Base-by-base conservation (phyloP, 2,113 vertebrate genomes). In the Podilymbus podiceps region DNA sequence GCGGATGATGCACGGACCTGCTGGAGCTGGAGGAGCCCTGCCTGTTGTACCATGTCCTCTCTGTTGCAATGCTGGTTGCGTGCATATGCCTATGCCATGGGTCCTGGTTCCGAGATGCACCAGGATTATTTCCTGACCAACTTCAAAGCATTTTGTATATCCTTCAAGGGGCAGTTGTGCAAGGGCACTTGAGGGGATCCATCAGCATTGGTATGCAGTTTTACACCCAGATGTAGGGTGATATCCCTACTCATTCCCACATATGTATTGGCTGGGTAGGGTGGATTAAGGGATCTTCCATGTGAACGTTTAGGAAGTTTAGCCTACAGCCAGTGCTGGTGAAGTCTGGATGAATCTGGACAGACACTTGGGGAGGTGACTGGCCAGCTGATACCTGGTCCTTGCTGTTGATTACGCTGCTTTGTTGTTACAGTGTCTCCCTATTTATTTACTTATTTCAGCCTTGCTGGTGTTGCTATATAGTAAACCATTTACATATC, bases 201-300 rank as follows among this genome's bases (percentile, higher is more conserved):
- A 25, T 47, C 49, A 21, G 5, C 56, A 3, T 0, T 47, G 62
- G 5, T 21, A n/a, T 55, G 44, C 16, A 12, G 27, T 49, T 93
- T 88, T 79, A 76, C 1, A 0, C 8, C 14, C 24, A 31, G 40
- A 21, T 64, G 6, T 30, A 27, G 52, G 10, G 25, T 20, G 21
- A 15, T 15, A 30, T 50, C 24, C 27, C 11, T 52, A 8, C 40
- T 60, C 33, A 8, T 22, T 55, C 25, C 44, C 62, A 72, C 0
- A 0, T 23, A 19, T 5, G 2, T 28, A 9, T 44, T 71, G 16
- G 21, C 31, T 60, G 52, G n/a, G 24, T 11, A 31, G 17, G 23
- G 6, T 30, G 67, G 27, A 4, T 46, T 35, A 25, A 15, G 15
- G 3, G 11, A 23, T 74, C 19, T 80, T 88, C 31, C 19, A 5